These are phyloP conservation scores for Zele albiditarsus DNA, from an alignment of 2,888 invertebrate genomes.

Conservation along the genomic window DNA sequence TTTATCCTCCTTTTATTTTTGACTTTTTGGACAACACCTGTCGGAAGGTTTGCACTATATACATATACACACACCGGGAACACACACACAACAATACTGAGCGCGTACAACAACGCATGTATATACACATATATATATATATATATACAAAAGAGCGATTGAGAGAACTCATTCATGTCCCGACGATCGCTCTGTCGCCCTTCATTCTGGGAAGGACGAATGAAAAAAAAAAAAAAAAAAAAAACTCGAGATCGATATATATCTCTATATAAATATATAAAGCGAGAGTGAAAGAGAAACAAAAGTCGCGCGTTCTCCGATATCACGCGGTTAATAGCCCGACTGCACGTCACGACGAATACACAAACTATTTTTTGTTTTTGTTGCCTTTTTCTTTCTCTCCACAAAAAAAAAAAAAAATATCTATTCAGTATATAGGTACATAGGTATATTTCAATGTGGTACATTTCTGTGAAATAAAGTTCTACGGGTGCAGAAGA, in stretches of 20 bases:
- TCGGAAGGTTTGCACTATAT: background rate
- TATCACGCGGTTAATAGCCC: slow-evolving; percentile 9
- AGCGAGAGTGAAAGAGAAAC: background rate
- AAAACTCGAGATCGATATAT: slow-evolving; percentile 26
- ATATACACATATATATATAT: background rate
- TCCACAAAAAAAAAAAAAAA: too few relatives aligned
- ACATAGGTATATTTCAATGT: background rate
- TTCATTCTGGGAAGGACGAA: slow-evolving; percentile 12
- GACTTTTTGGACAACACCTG: slow-evolving; percentile 1
- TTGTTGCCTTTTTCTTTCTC: background rate
- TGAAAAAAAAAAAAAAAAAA: background rate
- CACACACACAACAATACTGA: background rate
- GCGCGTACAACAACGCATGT: background rate
- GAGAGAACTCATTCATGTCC: slow-evolving; percentile 14
- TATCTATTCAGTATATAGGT: background rate
- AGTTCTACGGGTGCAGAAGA: slow-evolving; percentile 44
- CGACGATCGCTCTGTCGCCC: background rate
- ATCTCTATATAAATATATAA: background rate
- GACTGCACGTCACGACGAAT: slow-evolving; percentile 13
- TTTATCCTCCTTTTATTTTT: background rate
- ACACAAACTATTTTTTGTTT: slow-evolving; percentile 7
- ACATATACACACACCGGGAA: background rate
- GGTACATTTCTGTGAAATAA: slow-evolving; percentile 54
- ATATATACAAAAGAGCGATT: background rate
- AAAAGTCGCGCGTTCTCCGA: background rate